These are phyloP conservation scores for Oegoconia quadripuncta DNA, from an alignment of 2,888 invertebrate genomes.

Conservation along the genomic window DNA sequence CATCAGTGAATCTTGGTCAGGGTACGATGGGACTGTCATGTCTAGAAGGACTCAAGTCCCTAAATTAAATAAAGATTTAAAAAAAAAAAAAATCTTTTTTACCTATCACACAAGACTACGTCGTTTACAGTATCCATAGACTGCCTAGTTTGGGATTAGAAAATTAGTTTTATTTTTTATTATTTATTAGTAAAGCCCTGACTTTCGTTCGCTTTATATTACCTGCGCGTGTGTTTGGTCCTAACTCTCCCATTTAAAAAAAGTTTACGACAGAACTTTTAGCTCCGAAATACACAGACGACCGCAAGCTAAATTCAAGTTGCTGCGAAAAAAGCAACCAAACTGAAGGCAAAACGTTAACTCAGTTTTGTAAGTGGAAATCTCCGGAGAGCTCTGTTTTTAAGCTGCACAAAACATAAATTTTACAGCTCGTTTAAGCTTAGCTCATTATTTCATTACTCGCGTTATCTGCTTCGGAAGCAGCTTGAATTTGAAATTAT, in stretches of 20 bases:
- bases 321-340: slow-evolving; percentile 45
- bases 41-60: no score
- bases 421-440: slow-evolving; percentile 73
- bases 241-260: slow-evolving; percentile 28
- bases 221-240: no score
- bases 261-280: slow-evolving; percentile 41
- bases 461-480: slow-evolving; percentile 47
- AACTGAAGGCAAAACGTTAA: slow-evolving; percentile 59
- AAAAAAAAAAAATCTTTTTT: no score
- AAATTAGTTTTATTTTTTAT: no score
- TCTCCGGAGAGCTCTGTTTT: slow-evolving; percentile 66
- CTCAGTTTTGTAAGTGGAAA: slow-evolving; percentile 58
- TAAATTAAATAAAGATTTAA: no score
- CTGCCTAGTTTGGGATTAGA: no score
- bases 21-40: no score
- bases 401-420: slow-evolving; percentile 73
- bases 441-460: slow-evolving; percentile 73
- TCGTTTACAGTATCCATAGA: no score
- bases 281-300: slow-evolving; percentile 46
- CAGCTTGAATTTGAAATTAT: slow-evolving; percentile 30
- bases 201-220: no score
- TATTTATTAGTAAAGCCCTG: no score
- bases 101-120: no score
- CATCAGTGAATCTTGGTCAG: no score
- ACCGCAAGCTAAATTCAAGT: slow-evolving; percentile 55